Evolutionary conservation across 2,888 invertebrate genomes (phyloP).

Genomic region (Apamea anceps): DNA sequence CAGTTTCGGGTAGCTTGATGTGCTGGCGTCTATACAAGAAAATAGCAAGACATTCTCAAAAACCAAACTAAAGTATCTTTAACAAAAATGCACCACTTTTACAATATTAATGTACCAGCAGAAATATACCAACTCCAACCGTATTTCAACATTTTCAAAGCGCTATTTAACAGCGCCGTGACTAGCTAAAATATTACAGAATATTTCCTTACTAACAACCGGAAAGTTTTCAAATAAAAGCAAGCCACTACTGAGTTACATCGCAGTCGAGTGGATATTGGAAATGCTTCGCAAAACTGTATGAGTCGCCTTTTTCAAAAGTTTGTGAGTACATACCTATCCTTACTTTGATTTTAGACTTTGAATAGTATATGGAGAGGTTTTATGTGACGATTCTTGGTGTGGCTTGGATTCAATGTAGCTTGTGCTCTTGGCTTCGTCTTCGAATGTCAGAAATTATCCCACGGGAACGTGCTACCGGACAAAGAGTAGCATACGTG

Average conservation of each 20-base stretch:
- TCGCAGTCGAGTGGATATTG: slow-evolving; percentile 67
- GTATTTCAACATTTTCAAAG: slow-evolving; percentile 30
- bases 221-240: slow-evolving; percentile 81
- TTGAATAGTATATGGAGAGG: slow-evolving; percentile 5
- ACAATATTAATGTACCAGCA: slow-evolving; percentile 5
- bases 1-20: too few species aligned
- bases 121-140: slow-evolving; percentile 5
- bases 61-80: too few species aligned
- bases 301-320: slow-evolving; percentile 37
- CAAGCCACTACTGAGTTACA: slow-evolving; percentile 53
- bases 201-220: slow-evolving; percentile 68
- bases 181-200: slow-evolving; percentile 58
- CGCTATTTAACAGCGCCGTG: slow-evolving; percentile 42
- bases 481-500: neutral
- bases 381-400: neutral
- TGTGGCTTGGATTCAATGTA: neutral
- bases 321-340: slow-evolving; percentile 15
- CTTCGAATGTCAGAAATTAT: neutral
- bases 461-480: neutral
- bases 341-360: slow-evolving; percentile 16
- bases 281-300: slow-evolving; percentile 63
- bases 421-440: neutral
- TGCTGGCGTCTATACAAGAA: neutral
- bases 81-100: neutral
- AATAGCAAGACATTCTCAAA: neutral